Base-by-base conservation (phyloP, 2,888 invertebrate species). In the Adelognathus sp. region DNA sequence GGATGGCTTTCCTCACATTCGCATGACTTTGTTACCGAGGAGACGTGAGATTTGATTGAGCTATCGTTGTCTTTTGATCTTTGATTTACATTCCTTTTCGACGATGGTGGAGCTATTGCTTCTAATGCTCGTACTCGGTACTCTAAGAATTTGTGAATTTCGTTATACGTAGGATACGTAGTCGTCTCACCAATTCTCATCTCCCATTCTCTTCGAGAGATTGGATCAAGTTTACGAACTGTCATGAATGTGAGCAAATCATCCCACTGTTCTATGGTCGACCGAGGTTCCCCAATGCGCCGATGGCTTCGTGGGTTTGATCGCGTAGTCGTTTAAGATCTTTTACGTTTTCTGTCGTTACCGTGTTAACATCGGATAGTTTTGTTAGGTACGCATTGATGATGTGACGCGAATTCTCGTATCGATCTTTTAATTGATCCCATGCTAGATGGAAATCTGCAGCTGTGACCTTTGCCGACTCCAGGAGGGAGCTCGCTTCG, bases 171-270 rank as follows among this genome's bases (percentile, higher is more conserved):
- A 16, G 73, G 67, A 31, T 21, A 44, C 27, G 67, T 73, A 0
- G 27, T 44, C 11, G 2, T 61, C 1, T 71, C 61, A 27, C 70
- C 70, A 18, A 61, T 71, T 61, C 60, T 60, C 60, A 71, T 66
- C 16, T 82, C 80, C 81, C 81, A 82, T 11, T 76, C 79, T n/a
- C 66, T 33, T 1, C 82, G 71, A 6, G 77, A 72, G 0, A 44
- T 36, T 39, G 73, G 27, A n/a, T 80, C 80, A 1, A 82, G 46
- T 64, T 70, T 77, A 1, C 66, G 52, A 5, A 76, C 39, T 0
- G 73, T 63, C 21, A 80, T 46, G n/a, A 69, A 78, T n/a, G 80
- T 67, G 1, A 78, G 33, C 6, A 80, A 24, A 41, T 80, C 80
- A 41, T 76, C 71, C 78, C 73, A 73, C 5, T 74, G 64, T 1